phyloP scores from a whole-genome alignment of 23 tunicate species.

The Pegea sp. region DNA sequence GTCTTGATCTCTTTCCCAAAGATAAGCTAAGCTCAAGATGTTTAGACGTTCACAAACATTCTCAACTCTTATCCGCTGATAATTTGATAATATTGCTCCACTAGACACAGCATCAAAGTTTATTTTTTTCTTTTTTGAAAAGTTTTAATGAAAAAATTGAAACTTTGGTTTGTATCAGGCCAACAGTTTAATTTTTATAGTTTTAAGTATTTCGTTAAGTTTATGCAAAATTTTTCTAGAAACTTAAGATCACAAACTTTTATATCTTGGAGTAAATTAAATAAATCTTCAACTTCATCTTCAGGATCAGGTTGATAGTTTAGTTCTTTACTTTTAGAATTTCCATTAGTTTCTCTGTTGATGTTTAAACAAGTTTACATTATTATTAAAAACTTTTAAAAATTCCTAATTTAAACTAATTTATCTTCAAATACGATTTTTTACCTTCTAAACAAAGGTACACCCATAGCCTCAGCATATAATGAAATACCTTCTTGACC shows the following conservation, averaged over 20 bases:
- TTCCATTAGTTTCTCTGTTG: conserved; percentile 30
- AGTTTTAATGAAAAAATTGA: no score
- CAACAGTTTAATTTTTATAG: background rate
- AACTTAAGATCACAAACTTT: conserved; percentile 8
- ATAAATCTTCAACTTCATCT: conserved; percentile 99
- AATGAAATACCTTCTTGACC: conserved; percentile 58
- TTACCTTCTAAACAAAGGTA: conserved; percentile 54
- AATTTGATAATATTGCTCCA: conserved; percentile 97
- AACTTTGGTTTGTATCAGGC: no score
- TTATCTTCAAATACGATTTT: background rate
- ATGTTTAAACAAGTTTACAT: background rate
- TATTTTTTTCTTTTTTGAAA: conserved; percentile 3
- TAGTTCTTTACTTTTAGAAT: conserved; percentile 26
- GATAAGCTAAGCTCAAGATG: conserved; percentile 32
- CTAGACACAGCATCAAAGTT: conserved; percentile 61
- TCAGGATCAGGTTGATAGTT: conserved; percentile 20
- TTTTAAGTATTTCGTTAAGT: background rate
- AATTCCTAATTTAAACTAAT: background rate
- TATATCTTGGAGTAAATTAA: conserved; percentile 27
- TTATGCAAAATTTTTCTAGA: background rate
- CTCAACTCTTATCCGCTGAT: conserved; percentile 96
- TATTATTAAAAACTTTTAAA: background rate
- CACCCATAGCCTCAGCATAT: conserved; percentile 63
- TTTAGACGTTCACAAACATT: conserved; percentile 62
- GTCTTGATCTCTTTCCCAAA: conserved; percentile 63